Evolutionary conservation across 2,797 vertebrate species (phyloP), one percentile per base, ranked within the genome.

Genomic region (Phrynocephalus guinanensis): DNA sequence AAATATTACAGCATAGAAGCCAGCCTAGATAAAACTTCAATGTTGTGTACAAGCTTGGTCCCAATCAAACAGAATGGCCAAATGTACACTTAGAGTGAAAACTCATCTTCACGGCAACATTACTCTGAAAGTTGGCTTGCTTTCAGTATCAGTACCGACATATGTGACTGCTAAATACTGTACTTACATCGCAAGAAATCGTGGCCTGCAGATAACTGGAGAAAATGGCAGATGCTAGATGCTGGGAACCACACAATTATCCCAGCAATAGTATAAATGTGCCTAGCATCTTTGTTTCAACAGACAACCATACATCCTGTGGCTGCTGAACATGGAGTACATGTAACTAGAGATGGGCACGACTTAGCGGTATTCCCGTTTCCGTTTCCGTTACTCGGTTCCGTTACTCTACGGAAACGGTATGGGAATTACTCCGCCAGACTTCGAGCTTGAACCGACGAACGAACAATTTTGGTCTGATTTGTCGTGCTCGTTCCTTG

Each of bases 81-180:
- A 81, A 93, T 95, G 92, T 91, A 93, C 84, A 92, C 89, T 0
- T 0, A 84, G 52, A 90, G 82, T 91, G 70, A 79, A 92, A 78
- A 92, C 91, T 92, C 91, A 93, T 93, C 87, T 90, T 93, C 88
- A 92, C 90, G 95, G 94, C 90, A 92, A 89, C 90, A 92, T 93
- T 92, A 93, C 81, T 94, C 94, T 94, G 86, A 83, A 93, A 93
- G 88, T 92, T 92, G 76, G 89, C 93, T 91, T 93, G 91, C 93
- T 86, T 90, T 91, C 92, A 92, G 93, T 90, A 94, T 56, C 52
- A 86, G 87, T 38, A 1, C 92, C 92, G 87, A 88, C 92, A 93
- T 94, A 87, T 92, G 91, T 93, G 24, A 50, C 89, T 93, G 90
- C 44, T 87, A 81, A 93, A 81, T 90, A 83, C 76, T 88, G 89